Evolutionary conservation across 2,888 invertebrate genomes (phyloP), one percentile per base, ranked within the genome.

Genomic region (Junonia oenone): DNA sequence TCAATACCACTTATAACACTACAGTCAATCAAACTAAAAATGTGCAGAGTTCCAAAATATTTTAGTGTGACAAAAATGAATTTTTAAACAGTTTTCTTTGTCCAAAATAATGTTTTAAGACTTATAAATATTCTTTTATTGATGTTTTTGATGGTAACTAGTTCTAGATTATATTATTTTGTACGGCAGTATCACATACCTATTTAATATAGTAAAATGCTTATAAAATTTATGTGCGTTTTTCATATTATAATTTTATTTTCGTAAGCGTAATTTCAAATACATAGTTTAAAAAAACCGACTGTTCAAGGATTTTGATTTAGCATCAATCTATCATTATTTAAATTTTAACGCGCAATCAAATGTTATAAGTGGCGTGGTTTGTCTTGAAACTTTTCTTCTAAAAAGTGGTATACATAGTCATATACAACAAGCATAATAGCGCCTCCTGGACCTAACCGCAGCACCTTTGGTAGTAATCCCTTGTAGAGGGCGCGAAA

Each of bases 371-470:
- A 52, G 13, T 45, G 46, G 45, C 49, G 51, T 47, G 46, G 31
- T 52, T 67, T 66, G 15, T 55, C 45, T 49, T 67, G 58, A 65
- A 87, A 88, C 63, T 76, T 87, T 45, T 73, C 72, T 52, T 93
- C 92, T 69, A 98, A 90, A 79, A 92, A 96, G 51, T 93, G 90
- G 76, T 96, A 96, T 56, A 95, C 93, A 70, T 96, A 94, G 73
- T 98, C 98, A 71, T 97, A 98, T 8, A 97, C 96, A 6, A 98
- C 93, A 63, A 98, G 87, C 97, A 98, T 97, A 55, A 98, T 97
- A 1, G 98, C 98, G 15, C 98, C 98, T 45, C 98, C 98, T 0
- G 98, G 98, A 19, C 98, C 98, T 55, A 98, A 83, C 61, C 98
- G 92, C 76, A 98, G 91, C 0, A 98, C 93, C 87, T 98, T 98